Base-by-base conservation (phyloP, 2,113 vertebrate species). In the Terrapene triunguis region DNA sequence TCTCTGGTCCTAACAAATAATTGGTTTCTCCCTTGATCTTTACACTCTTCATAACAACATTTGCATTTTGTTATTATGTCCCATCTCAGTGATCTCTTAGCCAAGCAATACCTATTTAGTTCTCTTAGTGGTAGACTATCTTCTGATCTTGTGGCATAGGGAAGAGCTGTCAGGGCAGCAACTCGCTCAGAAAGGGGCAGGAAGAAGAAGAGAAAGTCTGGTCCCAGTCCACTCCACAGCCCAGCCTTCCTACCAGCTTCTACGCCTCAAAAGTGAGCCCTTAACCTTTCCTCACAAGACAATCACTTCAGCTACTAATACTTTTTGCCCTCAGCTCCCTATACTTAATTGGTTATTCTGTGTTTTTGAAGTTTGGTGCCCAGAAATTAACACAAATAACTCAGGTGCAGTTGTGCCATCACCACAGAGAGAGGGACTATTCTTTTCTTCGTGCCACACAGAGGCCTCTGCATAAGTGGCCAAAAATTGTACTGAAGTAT, bases 391-490 rank as follows among this genome's bases (percentile, higher is more conserved):
- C 5, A 65, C 0, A 12, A 29, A 13, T 29, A 59, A 59, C 24
- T 27, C 57, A 59, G 5, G 9, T 59, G 57, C 57, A 59, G 25
- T 59, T 59, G 57, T 59, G 11, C 57, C 27, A 59, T 12, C 57
- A 59, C 57, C 57, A 57, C 1, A 65, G 9, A 42, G 47, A 59
- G 47, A 35, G 17, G 54, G 35, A 22, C 8, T 7, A 14, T 90
- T 57, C 25, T 72, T 47, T 5, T 4, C 17, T 1, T 2, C 72
- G 84, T 81, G 4, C 19, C 44, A 9, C 2, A 4, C 51, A 76
- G 42, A 62, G 85, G 4, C 0, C 1, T 0, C 17, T 76, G 2
- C 2, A 29, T 11, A 0, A 19, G 29, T 88, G 2, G 1, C 27
- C 27, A 59, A 59, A 25, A 27, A 59, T 59, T 59, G 27, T 29